These are phyloP conservation scores for Sander vitreus DNA, from an alignment of 2,113 vertebrate genomes.

Conservation along the genomic window DNA sequence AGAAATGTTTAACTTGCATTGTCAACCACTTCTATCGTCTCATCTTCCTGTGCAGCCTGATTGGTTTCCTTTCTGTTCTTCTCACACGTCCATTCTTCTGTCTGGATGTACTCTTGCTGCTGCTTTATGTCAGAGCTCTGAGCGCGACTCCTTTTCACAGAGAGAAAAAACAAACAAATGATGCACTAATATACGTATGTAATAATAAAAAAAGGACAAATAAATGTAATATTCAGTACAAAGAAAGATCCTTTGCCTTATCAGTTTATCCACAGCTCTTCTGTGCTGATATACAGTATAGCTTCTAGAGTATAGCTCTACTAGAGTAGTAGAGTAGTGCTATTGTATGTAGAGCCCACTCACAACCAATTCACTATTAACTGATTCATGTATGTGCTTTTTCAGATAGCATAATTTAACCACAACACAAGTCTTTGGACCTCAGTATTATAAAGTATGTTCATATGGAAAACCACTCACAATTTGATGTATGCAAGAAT, in stretches of 20 bases:
- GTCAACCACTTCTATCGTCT: conserved; percentile 30
- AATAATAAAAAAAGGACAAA: not conserved
- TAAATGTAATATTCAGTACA: not conserved
- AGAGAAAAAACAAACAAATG: conserved; percentile 17
- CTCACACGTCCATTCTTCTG: conserved; percentile 79
- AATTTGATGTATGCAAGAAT: conserved; percentile 86
- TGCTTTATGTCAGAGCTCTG: conserved; percentile 80
- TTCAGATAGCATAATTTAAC: not conserved
- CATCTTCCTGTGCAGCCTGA: conserved; percentile 33
- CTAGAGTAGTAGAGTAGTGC: not conserved
- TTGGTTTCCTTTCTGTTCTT: conserved; percentile 44
- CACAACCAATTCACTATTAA: not conserved
- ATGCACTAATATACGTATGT: not conserved
- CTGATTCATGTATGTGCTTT: not conserved
- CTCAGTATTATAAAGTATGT: not conserved
- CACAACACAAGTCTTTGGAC: not conserved
- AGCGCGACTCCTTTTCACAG: conserved; percentile 77
- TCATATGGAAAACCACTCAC: conserved; percentile 75
- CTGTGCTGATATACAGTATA: not conserved
- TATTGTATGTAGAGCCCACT: not conserved
- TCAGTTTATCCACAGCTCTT: not conserved
- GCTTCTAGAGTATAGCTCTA: too few species aligned
- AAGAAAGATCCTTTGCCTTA: not conserved
- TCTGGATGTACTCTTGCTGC: conserved; percentile 85
- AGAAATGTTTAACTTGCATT: conserved; percentile 3